These are phyloP conservation scores for Ibidorhyncha struthersii DNA, from an alignment of 2,113 vertebrate species.

Conservation along the genomic window DNA sequence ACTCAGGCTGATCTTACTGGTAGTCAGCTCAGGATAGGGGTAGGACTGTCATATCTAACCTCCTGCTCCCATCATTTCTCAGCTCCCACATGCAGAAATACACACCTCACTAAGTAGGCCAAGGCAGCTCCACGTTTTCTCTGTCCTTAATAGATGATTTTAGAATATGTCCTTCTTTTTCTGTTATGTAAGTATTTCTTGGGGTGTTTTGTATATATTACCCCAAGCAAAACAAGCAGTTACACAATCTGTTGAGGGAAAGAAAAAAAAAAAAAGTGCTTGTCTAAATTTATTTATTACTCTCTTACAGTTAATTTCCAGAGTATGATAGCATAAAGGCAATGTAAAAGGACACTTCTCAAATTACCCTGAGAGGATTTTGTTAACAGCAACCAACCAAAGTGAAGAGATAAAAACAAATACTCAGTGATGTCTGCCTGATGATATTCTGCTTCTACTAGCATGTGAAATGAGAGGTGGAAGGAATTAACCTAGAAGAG, in stretches of 20 bases:
- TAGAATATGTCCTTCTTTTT: conserved; percentile 6
- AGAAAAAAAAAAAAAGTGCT: not conserved
- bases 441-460: conserved; percentile 33
- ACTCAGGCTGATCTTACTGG: not conserved
- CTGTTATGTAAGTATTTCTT: conserved; percentile 29
- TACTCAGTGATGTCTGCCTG: conserved; percentile 21
- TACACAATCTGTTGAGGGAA: not conserved
- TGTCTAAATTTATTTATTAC: conserved; percentile 19
- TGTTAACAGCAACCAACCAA: conserved; percentile 8
- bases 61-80: not conserved
- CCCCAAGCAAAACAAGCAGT: conserved; percentile 3
- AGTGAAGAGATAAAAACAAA: conserved; percentile 50
- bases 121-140: not conserved
- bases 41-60: not conserved
- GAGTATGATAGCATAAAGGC: conserved; percentile 8
- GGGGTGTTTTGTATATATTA: not conserved
- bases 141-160: conserved; percentile 11
- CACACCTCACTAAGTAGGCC: not conserved
- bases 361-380: conserved; percentile 43
- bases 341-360: conserved; percentile 37
- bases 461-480: conserved; percentile 36
- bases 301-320: conserved; percentile 18
- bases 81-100: not conserved
- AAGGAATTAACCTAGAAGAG: conserved; percentile 55
- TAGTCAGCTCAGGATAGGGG: not conserved